Evolutionary conservation across 2,888 invertebrate genomes (phyloP).

Genomic region (Cinara cedri): DNA sequence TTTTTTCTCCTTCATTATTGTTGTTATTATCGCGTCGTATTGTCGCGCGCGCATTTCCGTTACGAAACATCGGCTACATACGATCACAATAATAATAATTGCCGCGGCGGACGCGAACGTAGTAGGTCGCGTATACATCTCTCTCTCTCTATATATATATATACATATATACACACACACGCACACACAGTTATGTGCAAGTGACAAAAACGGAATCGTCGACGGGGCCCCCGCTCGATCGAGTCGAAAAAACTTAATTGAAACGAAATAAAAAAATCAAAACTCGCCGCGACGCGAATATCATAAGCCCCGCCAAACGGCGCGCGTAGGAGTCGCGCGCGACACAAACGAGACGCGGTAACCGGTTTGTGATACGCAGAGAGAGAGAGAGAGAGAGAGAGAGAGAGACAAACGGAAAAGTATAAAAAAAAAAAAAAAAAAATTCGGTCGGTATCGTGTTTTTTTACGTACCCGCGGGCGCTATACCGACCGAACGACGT

Average conservation of each 20-base stretch:
- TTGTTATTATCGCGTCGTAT: slow-evolving; percentile 5
- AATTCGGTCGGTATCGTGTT: slow-evolving; percentile 12
- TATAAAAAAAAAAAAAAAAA: too few relatives aligned
- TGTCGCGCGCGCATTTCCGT: slow-evolving; percentile 41
- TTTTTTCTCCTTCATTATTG: slow-evolving; percentile 1
- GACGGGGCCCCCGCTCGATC: too few relatives aligned
- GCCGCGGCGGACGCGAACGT: too few relatives aligned
- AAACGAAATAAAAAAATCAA: not conserved
- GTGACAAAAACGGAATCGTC: not conserved
- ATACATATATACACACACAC: too few relatives aligned
- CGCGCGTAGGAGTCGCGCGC: slow-evolving; percentile 6
- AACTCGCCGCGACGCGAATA: slow-evolving; percentile 18
- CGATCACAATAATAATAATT: slow-evolving; percentile 33
- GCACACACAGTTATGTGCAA: too few relatives aligned
- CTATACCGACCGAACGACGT: not conserved
- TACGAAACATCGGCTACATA: slow-evolving; percentile 47
- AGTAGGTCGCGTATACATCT: not conserved
- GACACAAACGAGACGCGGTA: not conserved
- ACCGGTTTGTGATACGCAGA: too few relatives aligned
- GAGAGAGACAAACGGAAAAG: too few relatives aligned
- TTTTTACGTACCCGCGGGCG: not conserved
- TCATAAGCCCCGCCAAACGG: not conserved
- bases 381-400: too few relatives aligned
- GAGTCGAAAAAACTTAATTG: slow-evolving; percentile 5
- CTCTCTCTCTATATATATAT: too few relatives aligned